phyloP scores from a whole-genome alignment of 2,113 vertebrate species.

The Pygoscelis adeliae region DNA sequence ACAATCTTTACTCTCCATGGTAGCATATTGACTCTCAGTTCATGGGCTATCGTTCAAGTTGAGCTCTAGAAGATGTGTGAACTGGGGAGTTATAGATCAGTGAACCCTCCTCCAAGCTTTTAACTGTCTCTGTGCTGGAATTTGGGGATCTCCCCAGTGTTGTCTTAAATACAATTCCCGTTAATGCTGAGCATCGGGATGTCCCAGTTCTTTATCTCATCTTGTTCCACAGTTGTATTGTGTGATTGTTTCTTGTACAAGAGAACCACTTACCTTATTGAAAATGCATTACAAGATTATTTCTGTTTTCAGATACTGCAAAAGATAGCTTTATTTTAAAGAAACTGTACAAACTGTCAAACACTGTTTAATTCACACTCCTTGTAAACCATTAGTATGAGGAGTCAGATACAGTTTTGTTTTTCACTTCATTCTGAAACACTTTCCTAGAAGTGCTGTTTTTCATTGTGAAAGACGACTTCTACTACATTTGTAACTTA shows the following conservation, averaged over 20 bases:
- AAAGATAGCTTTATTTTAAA: not conserved
- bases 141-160: not conserved
- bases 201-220: not conserved
- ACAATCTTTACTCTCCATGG: not conserved
- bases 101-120: not conserved
- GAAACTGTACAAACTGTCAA: not conserved
- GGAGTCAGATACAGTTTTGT: not conserved
- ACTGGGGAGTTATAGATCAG: not conserved
- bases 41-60: not conserved
- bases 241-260: not conserved
- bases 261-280: not conserved
- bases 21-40: not conserved
- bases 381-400: not conserved
- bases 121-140: not conserved
- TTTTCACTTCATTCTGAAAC: not conserved
- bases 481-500: not conserved
- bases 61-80: not conserved
- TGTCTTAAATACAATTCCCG: rapidly evolving
- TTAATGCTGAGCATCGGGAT: not conserved
- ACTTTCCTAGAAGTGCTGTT: not conserved
- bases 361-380: not conserved
- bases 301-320: not conserved
- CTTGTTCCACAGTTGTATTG: not conserved
- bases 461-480: not conserved
- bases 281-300: not conserved